Evolutionary conservation across 2,888 invertebrate species (phyloP).

Genomic region (Folsomia manolachei): DNA sequence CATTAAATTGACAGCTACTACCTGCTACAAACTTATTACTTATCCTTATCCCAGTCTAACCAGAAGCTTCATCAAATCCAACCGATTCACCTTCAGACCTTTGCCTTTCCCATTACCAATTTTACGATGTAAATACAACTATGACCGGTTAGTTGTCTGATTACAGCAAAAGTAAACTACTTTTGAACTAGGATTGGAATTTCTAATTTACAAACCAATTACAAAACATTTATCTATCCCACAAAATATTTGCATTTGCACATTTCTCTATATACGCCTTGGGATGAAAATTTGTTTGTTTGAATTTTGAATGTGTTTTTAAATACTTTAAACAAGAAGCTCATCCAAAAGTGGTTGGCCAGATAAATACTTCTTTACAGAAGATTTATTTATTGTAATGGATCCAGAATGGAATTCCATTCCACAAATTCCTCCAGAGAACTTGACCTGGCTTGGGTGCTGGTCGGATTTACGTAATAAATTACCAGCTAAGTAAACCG

Average conservation of each 20-base stretch:
- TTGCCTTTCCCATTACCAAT: no score
- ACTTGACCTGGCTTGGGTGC: background rate
- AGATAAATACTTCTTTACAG: background rate
- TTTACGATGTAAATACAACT: no score
- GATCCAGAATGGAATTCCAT: background rate
- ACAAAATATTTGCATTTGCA: background rate
- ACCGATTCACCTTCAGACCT: no score
- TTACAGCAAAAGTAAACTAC: no score
- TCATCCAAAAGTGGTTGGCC: background rate
- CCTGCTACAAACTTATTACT: no score
- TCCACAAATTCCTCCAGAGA: slow-evolving; percentile 1
- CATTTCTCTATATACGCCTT: background rate
- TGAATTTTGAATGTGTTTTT: no score
- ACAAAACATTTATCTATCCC: background rate
- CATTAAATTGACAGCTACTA: no score
- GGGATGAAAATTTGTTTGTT: background rate
- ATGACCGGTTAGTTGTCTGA: no score
- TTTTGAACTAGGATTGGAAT: background rate
- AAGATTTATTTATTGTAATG: background rate
- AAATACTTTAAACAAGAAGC: background rate
- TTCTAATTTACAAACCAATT: background rate
- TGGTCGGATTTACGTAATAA: background rate
- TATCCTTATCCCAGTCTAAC: no score
- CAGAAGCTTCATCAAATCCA: no score
- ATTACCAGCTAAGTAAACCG: background rate